These are phyloP conservation scores for Oryzaephilus surinamensis DNA, from an alignment of 1,140 invertebrate species.

Conservation along the genomic window DNA sequence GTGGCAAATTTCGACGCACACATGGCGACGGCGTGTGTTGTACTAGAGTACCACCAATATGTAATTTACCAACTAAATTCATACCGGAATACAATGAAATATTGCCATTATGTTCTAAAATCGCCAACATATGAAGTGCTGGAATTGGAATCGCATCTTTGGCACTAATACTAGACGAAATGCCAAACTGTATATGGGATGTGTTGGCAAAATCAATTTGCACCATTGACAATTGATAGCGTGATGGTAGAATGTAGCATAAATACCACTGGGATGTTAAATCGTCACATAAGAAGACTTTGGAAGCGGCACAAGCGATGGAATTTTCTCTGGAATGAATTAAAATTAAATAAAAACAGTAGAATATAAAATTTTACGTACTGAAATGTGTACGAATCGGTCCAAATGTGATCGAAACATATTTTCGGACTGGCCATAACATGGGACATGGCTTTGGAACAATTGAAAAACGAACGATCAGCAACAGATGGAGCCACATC, in stretches of 20 bases:
- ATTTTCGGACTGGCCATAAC: constrained; percentile 56
- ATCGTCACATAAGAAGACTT: constrained; percentile 73
- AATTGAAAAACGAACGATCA: constrained; percentile 18
- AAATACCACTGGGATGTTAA: constrained; percentile 73
- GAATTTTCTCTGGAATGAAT: constrained; percentile 34
- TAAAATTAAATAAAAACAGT: constrained; percentile 3
- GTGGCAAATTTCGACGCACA: constrained; percentile 38
- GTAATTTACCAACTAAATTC: constrained; percentile 70
- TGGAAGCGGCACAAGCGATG: constrained; percentile 48
- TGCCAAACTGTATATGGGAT: constrained; percentile 61
- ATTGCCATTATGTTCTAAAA: constrained; percentile 65
- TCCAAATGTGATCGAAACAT: constrained; percentile 83
- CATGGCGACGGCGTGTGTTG: constrained; percentile 49
- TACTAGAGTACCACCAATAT: constrained; percentile 61
- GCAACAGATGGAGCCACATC: neutral
- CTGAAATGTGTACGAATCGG: constrained; percentile 45
- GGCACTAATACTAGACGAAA: constrained; percentile 57
- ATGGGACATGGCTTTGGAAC: constrained; percentile 19
- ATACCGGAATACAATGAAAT: constrained; percentile 80
- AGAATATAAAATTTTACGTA: constrained; percentile 25
- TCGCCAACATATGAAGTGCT: constrained; percentile 69
- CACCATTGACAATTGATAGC: constrained; percentile 58
- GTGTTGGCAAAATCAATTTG: constrained; percentile 63
- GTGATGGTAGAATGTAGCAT: constrained; percentile 63
- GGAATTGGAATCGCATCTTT: constrained; percentile 73